phyloP scores from a whole-genome alignment of 2,888 invertebrate species.

The Leptopilina myrica region DNA sequence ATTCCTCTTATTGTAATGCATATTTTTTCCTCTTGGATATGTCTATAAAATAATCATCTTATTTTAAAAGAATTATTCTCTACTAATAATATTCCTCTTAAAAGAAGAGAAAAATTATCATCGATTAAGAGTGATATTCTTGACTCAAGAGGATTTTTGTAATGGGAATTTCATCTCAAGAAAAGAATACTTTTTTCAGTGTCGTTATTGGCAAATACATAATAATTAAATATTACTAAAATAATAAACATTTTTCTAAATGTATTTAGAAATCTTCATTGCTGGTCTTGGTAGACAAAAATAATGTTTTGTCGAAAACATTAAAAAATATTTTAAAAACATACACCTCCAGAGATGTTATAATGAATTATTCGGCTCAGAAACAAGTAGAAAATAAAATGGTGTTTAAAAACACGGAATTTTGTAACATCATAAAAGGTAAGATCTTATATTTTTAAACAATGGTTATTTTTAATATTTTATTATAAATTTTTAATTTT shows the following conservation, averaged over 20 bases:
- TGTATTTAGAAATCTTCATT: not conserved
- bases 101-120: no score
- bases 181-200: no score
- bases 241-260: not conserved
- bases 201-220: no score
- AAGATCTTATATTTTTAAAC: not conserved
- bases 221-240: no score
- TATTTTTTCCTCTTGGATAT: no score
- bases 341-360: not conserved
- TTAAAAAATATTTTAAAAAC: not conserved
- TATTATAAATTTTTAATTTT: not conserved
- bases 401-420: not conserved
- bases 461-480: not conserved
- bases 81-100: no score
- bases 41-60: no score
- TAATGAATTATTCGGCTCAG: not conserved
- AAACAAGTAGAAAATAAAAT: not conserved
- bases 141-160: no score
- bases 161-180: no score
- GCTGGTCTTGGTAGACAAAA: not conserved
- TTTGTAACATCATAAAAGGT: slow-evolving; percentile 5
- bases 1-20: no score
- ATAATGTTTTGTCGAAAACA: not conserved
- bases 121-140: no score
- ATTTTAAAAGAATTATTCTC: no score